Base-by-base conservation (phyloP, 2,888 invertebrate species). In the Drosophila stalkeri region DNA sequence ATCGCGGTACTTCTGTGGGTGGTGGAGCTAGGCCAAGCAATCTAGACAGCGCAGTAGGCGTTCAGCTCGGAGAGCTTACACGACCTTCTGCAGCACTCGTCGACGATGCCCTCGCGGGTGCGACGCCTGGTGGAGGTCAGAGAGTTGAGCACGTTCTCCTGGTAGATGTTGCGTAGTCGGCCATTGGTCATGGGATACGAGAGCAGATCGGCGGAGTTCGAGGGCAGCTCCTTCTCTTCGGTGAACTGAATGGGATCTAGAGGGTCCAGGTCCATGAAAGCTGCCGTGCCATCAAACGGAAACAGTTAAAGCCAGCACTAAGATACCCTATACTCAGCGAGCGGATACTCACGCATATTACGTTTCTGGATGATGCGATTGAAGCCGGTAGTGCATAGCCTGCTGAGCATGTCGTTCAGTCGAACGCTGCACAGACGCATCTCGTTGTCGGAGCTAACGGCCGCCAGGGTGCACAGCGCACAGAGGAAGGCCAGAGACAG, bases 171-270 rank as follows among this genome's bases (percentile, higher is more conserved):
- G 31, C 75, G 64, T 57, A 71, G 46, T 31, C 82, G 85, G 2
- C 43, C 59, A 16, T 51, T 61, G 56, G 14, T 18, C 6, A 72
- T 18, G 8, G 62, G 83, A 65, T 72, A 81, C 4, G 64, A 2
- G 9, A 72, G 31, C 8, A 81, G 16, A 1, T 82, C 82, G 6
- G 55, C 62, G 11, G 75, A 57, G 18, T 16, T 54, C 1, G 49
- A 31, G 0, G 75, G 37, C 2, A 64, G 20, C 44, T 85, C 85
- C 52, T 72, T 86, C n/a, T 83, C 78, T 41, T 86, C 74, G 31
- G 75, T 78, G 39, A 55, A 86, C 52, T 86, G 83, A 35, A 86
- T 54, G 59, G 89, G 89, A 72, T 86, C 86, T n/a, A 86, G 73
- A 9, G 78, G 67, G 37, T 77, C 77, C 49, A 76, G 20, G 9